A percentile compares a stretch with the other conserved stretches of the same genome.
Conservation (phyloP, 2,888 invertebrate genomes). For the Agrotis segetum region DNA sequence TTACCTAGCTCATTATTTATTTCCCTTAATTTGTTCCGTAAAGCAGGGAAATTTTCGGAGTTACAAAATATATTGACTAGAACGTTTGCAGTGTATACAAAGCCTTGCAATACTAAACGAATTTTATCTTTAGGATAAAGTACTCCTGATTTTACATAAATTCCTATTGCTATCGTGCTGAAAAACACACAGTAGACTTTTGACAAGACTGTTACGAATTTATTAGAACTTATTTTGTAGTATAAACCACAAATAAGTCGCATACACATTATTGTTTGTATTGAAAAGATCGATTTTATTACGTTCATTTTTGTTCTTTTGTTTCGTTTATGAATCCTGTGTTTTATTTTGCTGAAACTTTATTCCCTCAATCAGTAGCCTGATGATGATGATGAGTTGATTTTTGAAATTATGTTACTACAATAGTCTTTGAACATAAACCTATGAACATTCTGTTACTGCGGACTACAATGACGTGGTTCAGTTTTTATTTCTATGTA, state of each 20-base stretch:
- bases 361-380: no score
- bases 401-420: no score
- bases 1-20: not conserved
- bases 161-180: not conserved
- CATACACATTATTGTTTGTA: slow-evolving; percentile 7
- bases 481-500: no score
- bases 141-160: not conserved
- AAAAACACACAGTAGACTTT: slow-evolving; percentile 2
- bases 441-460: no score
- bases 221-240: slow-evolving; percentile 6
- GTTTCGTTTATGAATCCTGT: not conserved
- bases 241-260: not conserved
- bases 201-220: not conserved
- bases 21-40: not conserved
- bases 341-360: not conserved
- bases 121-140: not conserved
- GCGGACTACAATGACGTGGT: no score
- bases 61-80: not conserved
- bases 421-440: no score
- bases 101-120: not conserved
- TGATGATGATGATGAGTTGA: no score
- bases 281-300: not conserved
- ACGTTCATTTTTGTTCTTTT: not conserved
- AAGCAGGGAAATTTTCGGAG: slow-evolving; percentile 2
- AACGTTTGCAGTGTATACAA: not conserved